Evolutionary conservation across 1,140 invertebrate genomes (phyloP).

Genomic region (Pogonomyrmex barbatus): DNA sequence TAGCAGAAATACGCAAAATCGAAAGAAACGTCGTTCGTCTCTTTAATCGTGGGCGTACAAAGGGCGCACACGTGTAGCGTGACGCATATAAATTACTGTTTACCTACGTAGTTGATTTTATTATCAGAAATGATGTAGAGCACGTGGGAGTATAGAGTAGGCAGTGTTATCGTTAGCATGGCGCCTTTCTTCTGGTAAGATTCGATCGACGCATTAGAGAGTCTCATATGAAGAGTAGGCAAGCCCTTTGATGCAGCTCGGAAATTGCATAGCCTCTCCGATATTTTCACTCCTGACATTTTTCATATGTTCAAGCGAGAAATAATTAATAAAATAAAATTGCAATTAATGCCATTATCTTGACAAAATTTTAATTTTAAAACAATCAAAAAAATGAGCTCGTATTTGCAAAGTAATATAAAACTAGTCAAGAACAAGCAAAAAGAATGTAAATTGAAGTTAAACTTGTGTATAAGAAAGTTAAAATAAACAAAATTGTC

Average conservation of each 20-base stretch:
- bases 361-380: not conserved
- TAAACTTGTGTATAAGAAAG: too few relatives aligned
- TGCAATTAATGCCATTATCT: not conserved
- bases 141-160: constrained; percentile 42
- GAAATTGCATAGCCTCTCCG: not conserved
- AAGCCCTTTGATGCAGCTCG: constrained; percentile 36
- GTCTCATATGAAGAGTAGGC: constrained; percentile 7
- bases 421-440: too few relatives aligned
- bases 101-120: constrained; percentile 24
- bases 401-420: too few relatives aligned
- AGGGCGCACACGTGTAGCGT: constrained; percentile 12
- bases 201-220: constrained; percentile 40
- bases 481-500: too few relatives aligned
- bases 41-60: not conserved
- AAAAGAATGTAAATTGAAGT: too few relatives aligned
- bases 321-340: constrained; percentile 20
- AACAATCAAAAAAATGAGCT: not conserved
- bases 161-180: constrained; percentile 39
- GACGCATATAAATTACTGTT: constrained; percentile 43
- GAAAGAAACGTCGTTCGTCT: constrained; percentile 1
- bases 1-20: not conserved
- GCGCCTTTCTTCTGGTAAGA: constrained; percentile 35
- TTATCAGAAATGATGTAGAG: constrained; percentile 41
- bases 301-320: constrained; percentile 18
- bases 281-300: constrained; percentile 54